Evolutionary conservation across 2,888 invertebrate species (phyloP), one percentile per base, ranked within the genome.

Genomic region (Vanessa cardui): DNA sequence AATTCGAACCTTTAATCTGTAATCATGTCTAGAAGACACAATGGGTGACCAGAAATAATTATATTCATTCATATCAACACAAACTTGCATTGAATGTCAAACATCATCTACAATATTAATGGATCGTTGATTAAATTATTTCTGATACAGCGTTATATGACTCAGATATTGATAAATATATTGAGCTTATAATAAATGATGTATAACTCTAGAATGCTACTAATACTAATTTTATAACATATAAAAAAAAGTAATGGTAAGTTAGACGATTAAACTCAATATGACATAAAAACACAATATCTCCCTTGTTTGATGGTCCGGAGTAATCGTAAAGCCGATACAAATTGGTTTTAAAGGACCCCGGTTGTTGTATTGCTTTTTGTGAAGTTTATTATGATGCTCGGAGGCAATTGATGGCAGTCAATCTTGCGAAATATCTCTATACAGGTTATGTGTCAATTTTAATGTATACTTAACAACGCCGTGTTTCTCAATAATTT

Each of bases 231-330:
- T 56, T 56, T 56, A 56, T 56, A 56, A 56, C 39, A 39, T 39
- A 56, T 56, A 56, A 56, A 56, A 49, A n/a, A 61, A 50, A 60
- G 59, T 66, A 66, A 52, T 59, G 44, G 46, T 46, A 66, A 85
- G 83, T 83, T 84, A 85, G 86, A 84, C 86, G 85, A 86, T 87
- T 83, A 84, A 87, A 86, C 81, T 86, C 85, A 80, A 87, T 85
- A 78, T 69, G 81, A 81, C 79, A 82, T 82, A 88, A 87, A 86
- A 86, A 84, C 80, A 81, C 83, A 84, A 87, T 86, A 83, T 86
- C 85, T 85, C 84, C 82, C 74, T 87, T 89, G 87, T 86, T 88
- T 86, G 86, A 86, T 87, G 83, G 83, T 83, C 80, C 80, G 81
- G 81, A 62, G 78, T 80, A 69, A 76, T 88, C 89, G 85, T 91